Evolutionary conservation across 37 sponge, comb jelly and placozoan species (phyloP).

Genomic region (Spongia lamella): DNA sequence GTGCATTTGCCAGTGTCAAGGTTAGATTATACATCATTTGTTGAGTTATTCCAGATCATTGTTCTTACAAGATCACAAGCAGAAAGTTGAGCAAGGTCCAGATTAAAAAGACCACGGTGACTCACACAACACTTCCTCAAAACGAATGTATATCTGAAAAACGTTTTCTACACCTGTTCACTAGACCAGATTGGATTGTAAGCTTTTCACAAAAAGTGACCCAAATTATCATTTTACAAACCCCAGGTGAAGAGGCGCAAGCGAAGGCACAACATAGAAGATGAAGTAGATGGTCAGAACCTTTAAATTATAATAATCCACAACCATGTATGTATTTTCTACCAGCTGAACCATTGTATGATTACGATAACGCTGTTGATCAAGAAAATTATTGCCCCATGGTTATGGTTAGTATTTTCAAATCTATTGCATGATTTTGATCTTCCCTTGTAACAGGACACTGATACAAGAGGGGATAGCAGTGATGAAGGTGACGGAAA

Average conservation of each 20-base stretch:
- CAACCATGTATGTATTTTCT: not conserved
- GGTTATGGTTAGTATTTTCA: slow-evolving; percentile 21
- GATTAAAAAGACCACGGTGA: slow-evolving; percentile 11
- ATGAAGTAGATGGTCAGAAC: slow-evolving; percentile 6
- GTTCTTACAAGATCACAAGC: not conserved
- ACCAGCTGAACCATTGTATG: slow-evolving; percentile 56
- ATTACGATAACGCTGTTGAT: slow-evolving; percentile 79
- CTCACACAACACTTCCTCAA: slow-evolving; percentile 59
- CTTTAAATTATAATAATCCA: too few species aligned
- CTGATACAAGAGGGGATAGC: not conserved
- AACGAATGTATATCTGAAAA: slow-evolving; percentile 24
- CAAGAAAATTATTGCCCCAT: slow-evolving; percentile 60
- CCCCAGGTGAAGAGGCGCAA: slow-evolving; percentile 13
- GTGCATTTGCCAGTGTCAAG: too few species aligned
- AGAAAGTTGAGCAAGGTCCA: slow-evolving; percentile 33
- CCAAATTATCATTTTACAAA: not conserved
- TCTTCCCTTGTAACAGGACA: slow-evolving; percentile 15
- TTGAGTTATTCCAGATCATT: not conserved
- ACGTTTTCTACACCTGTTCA: slow-evolving; percentile 44
- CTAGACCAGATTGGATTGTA: slow-evolving; percentile 60
- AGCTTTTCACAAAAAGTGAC: not conserved
- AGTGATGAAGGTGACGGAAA: slow-evolving; percentile 37
- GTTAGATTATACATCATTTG: not conserved
- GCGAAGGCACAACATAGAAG: not conserved
- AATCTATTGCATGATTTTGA: slow-evolving; percentile 1